Evolutionary conservation across 23 tunicate species (phyloP).

Genomic region (Ciona savignyi): DNA sequence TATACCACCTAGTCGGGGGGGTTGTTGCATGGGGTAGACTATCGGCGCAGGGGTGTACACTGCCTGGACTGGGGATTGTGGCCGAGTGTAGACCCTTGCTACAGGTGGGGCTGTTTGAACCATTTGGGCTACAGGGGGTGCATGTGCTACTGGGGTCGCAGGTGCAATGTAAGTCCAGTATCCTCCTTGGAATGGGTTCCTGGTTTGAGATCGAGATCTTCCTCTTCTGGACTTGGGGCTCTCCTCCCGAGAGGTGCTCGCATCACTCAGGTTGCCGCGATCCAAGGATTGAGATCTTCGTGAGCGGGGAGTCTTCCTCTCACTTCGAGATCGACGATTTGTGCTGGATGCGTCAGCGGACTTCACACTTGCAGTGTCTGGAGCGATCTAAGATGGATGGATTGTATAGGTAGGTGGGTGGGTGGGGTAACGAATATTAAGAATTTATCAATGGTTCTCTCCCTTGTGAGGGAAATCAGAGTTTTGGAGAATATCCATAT

Average conservation of each 20-base stretch:
- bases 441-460: too few relatives aligned
- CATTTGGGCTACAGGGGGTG: constrained; percentile 2
- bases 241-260: constrained; percentile 4
- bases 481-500: neutral
- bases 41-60: constrained; percentile 28
- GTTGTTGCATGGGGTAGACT: neutral
- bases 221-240: constrained; percentile 4
- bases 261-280: constrained; percentile 13
- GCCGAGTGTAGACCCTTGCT: neutral
- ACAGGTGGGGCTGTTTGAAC: constrained; percentile 7
- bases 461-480: neutral
- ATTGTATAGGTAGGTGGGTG: too few relatives aligned
- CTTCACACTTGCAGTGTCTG: constrained; percentile 3
- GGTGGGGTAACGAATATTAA: too few relatives aligned
- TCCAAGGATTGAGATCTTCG: constrained; percentile 33
- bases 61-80: constrained; percentile 11
- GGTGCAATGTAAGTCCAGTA: constrained; percentile 42
- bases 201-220: constrained; percentile 22
- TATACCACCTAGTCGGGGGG: neutral
- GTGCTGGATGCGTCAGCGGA: constrained; percentile 12
- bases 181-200: constrained; percentile 22
- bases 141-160: neutral
- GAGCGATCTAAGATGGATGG: too few relatives aligned
- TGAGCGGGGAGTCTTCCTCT: neutral
- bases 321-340: neutral